Evolutionary conservation across 2,113 vertebrate species (phyloP), one percentile per base, ranked within the genome.

Genomic region (Pluvialis apricaria): DNA sequence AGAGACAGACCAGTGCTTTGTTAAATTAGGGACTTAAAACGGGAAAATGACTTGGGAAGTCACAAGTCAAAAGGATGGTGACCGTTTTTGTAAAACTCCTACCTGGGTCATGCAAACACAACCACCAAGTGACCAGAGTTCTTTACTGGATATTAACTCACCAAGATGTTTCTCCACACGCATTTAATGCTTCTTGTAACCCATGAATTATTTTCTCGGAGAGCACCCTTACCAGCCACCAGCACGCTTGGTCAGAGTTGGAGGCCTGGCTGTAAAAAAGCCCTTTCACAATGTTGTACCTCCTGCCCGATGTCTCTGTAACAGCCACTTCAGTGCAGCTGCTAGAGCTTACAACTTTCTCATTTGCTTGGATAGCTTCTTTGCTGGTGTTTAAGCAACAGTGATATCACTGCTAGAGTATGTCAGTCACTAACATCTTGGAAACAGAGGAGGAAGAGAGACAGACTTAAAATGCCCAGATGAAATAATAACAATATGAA

Each of bases 361-460:
- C 61, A 31, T 52, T 51, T 68, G 40, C 85, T 55, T 58, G 25
- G 25, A 34, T 18, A 73, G 51, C 90, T 93, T 88, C 94, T 94
- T 93, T 86, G 38, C 85, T 96, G 60, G 21, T 40, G 54, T 71
- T 61, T 89, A 82, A 96, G 77, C 44, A 90, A 47, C 38, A 94
- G 73, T 55, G 87, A 93, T 95, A 81, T 89, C 95, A 86, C 89
- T 96, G 95, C 92, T 94, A 55, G 88, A 69, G 15, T 38, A 45
- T 84, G 86, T 93, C 96, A 95, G 94, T 75, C 78, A 92, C 88
- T 92, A 90, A 88, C 78, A 84, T 81, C 92, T 34, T 79, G 87
- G 95, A 93, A 95, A 93, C 64, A 92, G 95, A 94, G 55, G 66
- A 96, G 79, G 82, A 90, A 88, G 68, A 78, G n/a, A 82, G 64